Conservation (phyloP, 2,797 vertebrate genomes). For the Synanceia verrucosa region DNA sequence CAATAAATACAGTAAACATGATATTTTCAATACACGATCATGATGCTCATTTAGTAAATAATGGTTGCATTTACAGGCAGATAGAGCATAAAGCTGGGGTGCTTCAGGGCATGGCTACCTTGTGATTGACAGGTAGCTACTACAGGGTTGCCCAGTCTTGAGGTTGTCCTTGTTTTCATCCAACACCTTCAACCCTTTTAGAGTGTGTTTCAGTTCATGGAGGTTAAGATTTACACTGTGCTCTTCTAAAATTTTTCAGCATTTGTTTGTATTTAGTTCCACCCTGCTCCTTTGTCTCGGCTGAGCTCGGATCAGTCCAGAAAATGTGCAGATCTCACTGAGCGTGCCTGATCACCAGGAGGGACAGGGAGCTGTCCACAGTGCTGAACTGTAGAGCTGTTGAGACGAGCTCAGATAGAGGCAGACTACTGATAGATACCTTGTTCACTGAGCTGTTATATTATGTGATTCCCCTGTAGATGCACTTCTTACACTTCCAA, state of each 20-base stretch:
- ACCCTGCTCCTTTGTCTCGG: not conserved
- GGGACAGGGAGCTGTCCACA: conserved; percentile 16
- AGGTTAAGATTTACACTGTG: no score
- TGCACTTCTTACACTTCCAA: not conserved
- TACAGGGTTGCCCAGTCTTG: no score
- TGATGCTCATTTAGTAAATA: no score
- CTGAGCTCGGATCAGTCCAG: not conserved
- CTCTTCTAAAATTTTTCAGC: no score
- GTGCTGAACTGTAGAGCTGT: conserved; percentile 42
- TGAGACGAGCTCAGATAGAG: not conserved
- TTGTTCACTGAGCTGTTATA: not conserved
- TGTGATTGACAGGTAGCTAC: no score
- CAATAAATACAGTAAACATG: no score
- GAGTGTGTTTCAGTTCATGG: not conserved
- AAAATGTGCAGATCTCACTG: not conserved
- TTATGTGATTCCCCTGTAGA: not conserved
- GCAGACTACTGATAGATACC: not conserved
- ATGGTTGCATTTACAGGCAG: no score
- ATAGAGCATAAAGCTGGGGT: no score
- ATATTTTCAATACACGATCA: no score
- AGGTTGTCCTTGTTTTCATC: no score
- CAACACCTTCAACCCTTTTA: not conserved
- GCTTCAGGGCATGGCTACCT: no score
- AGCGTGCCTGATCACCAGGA: not conserved
- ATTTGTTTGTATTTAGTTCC: no score